phyloP scores from a whole-genome alignment of 2,113 vertebrate species.

The Oceanites oceanicus region DNA sequence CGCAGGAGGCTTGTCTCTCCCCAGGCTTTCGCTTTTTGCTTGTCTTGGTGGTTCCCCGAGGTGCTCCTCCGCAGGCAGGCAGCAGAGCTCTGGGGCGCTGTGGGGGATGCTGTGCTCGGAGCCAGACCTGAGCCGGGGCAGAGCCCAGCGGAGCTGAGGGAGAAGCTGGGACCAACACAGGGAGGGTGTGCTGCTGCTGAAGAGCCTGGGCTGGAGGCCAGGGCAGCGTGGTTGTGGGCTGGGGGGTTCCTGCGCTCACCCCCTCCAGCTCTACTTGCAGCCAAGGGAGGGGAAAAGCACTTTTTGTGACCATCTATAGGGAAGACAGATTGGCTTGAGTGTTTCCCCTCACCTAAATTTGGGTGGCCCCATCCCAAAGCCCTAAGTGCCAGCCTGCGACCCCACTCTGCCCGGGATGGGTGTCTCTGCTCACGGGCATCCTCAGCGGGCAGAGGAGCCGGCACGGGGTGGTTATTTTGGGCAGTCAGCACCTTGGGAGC shows the following conservation, averaged over 20 bases:
- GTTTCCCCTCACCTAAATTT: not conserved
- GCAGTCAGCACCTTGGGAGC: not conserved
- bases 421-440: not conserved
- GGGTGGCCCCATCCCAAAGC: not conserved
- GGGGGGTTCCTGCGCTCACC: accelerated
- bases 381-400: accelerated
- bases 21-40: accelerated
- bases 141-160: not conserved
- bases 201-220: not conserved
- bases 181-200: not conserved
- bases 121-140: not conserved
- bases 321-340: not conserved
- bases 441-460: not conserved
- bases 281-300: not conserved
- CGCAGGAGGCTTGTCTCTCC: not conserved
- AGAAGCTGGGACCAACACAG: not conserved
- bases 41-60: accelerated
- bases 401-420: not conserved
- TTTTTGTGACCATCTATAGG: not conserved
- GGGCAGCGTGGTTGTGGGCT: accelerated
- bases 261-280: not conserved
- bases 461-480: not conserved
- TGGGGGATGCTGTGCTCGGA: not conserved
- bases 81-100: not conserved
- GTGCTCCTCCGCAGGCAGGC: accelerated